These are phyloP conservation scores for Lepidothrix coronata DNA, from an alignment of 2,113 vertebrate genomes.

Conservation along the genomic window DNA sequence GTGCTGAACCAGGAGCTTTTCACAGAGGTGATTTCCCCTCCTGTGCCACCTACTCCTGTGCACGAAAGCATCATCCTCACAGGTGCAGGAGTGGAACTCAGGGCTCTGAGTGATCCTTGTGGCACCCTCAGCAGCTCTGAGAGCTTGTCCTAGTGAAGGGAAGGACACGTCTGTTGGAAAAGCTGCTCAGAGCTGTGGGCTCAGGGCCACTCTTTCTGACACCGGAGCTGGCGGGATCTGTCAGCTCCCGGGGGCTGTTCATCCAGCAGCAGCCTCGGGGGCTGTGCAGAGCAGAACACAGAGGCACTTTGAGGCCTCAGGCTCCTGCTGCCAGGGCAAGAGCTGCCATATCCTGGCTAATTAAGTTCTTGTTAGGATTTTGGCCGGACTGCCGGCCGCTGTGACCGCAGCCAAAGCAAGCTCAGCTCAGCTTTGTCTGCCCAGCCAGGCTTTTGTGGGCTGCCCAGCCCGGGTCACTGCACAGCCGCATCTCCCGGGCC, in stretches of 20 bases:
- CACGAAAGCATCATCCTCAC: fast-evolving
- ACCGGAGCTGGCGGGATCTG: neutral
- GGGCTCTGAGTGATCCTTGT: neutral
- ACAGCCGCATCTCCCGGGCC: neutral
- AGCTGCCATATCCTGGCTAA: constrained; percentile 18
- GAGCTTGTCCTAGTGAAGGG: neutral
- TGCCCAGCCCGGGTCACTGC: constrained; percentile 27
- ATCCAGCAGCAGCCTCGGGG: neutral
- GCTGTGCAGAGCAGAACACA: neutral
- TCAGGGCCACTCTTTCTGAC: neutral
- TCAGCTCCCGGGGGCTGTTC: neutral
- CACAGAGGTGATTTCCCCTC: neutral
- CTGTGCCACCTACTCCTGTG: neutral
- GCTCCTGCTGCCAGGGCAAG: constrained; percentile 25
- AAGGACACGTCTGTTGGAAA: neutral
- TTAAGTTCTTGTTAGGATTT: constrained; percentile 49
- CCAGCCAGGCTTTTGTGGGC: constrained; percentile 25
- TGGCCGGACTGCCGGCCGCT: neutral
- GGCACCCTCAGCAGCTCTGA: neutral
- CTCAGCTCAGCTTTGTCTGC: constrained; percentile 26
- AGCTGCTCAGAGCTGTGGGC: neutral
- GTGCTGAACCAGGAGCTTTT: neutral
- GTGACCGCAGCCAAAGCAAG: neutral
- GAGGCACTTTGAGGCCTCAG: neutral
- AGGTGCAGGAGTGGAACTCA: fast-evolving